Conservation (phyloP, 2,113 vertebrate species). For the Melierax canorus region DNA sequence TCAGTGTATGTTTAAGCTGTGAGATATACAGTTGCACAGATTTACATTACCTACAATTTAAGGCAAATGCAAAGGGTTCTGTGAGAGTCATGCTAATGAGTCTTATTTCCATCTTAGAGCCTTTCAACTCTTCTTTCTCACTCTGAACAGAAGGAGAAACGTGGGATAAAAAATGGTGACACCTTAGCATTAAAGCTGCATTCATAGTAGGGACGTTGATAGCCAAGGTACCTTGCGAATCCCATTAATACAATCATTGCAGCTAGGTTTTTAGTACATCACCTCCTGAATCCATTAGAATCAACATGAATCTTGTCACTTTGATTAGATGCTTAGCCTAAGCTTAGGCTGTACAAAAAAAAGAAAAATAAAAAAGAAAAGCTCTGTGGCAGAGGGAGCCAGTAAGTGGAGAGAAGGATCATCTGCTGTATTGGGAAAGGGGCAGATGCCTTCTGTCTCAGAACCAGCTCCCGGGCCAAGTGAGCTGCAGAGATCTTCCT, state of each 20-base stretch:
- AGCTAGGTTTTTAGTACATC: background rate
- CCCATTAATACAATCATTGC: background rate
- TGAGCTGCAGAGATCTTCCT: background rate
- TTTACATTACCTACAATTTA: background rate
- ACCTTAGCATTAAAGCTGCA: background rate
- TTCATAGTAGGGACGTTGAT: background rate
- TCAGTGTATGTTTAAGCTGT: background rate
- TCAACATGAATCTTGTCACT: background rate
- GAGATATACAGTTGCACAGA: background rate
- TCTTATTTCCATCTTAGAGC: background rate
- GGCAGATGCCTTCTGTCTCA: conserved; percentile 38
- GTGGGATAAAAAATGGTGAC: conserved; percentile 44
- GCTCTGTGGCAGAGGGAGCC: background rate
- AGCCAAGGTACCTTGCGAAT: background rate
- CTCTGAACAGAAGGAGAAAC: background rate
- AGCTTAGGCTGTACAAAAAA: background rate
- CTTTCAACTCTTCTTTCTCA: background rate
- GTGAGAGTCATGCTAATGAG: background rate
- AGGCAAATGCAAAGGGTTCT: background rate
- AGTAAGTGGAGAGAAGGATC: background rate
- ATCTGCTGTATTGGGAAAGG: background rate
- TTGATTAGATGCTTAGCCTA: background rate
- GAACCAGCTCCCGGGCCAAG: background rate
- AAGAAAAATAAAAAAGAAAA: background rate
- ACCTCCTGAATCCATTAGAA: background rate